A percentile compares a stretch with the other conserved stretches of the same genome.
These are phyloP conservation scores for Zaprionus obscuricornis DNA, from an alignment of 2,888 invertebrate genomes.

Conservation along the genomic window DNA sequence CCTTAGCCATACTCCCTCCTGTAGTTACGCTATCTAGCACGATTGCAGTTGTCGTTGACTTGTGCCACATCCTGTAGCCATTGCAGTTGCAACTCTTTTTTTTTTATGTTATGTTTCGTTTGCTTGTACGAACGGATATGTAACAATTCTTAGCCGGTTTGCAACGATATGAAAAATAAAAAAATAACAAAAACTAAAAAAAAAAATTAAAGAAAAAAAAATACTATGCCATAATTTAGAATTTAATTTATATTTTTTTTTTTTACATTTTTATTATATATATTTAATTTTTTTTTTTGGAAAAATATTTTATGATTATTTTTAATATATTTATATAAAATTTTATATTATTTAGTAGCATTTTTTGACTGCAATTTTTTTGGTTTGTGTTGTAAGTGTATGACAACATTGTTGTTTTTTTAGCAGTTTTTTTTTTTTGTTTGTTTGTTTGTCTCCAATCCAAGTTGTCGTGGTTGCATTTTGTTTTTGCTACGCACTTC, in stretches of 20 bases:
- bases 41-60: slow-evolving; percentile 40
- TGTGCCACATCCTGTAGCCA: slow-evolving; percentile 46
- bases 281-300: too few relatives aligned
- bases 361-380: too few relatives aligned
- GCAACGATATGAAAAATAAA: not conserved
- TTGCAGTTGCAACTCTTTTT: slow-evolving; percentile 35
- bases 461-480: slow-evolving; percentile 37
- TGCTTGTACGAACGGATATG: not conserved
- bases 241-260: too few relatives aligned
- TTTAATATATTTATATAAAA: too few relatives aligned
- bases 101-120: not conserved
- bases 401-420: too few relatives aligned
- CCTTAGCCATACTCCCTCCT: not conserved
- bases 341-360: too few relatives aligned
- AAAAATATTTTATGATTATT: too few relatives aligned
- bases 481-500: slow-evolving; percentile 51
- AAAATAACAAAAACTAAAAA: not conserved
- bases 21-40: not conserved
- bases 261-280: too few relatives aligned
- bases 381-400: too few relatives aligned
- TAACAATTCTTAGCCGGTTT: too few relatives aligned
- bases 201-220: not conserved
- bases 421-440: not conserved
- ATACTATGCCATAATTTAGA: not conserved
- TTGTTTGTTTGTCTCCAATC: slow-evolving; percentile 5